Percentiles rank a stretch among this genome's conserved stretches.
phyloP scores from a whole-genome alignment of 2,888 invertebrate genomes.

The Macaria notata region DNA sequence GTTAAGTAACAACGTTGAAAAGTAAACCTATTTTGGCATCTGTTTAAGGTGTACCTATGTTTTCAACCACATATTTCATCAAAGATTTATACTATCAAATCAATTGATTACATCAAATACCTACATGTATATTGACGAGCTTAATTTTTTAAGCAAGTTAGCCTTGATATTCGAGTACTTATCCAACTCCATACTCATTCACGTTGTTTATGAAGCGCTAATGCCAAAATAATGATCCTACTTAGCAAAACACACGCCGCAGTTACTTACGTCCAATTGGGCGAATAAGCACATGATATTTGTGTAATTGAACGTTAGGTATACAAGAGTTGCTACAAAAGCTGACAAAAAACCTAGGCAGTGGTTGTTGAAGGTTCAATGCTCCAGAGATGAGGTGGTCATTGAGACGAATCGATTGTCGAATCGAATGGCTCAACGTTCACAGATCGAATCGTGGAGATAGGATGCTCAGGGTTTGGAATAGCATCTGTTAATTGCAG shows the following conservation, averaged over 20 bases:
- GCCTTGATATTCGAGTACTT: no score
- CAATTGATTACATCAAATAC: no score
- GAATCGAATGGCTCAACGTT: slow-evolving; percentile 61
- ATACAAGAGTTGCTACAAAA: slow-evolving; percentile 24
- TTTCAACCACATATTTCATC: no score
- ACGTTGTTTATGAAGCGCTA: slow-evolving; percentile 1
- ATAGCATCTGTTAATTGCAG: slow-evolving; percentile 26
- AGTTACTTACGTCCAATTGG: slow-evolving; percentile 24
- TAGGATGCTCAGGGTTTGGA: slow-evolving; percentile 28
- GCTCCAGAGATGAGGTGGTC: slow-evolving; percentile 34
- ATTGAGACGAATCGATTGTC: slow-evolving; percentile 67
- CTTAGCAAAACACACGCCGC: slow-evolving; percentile 14
- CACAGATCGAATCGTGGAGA: slow-evolving; percentile 53
- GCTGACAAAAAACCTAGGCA: slow-evolving; percentile 39
- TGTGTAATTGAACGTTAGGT: slow-evolving; percentile 31
- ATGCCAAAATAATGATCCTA: slow-evolving; percentile 13
- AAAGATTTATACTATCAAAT: no score
- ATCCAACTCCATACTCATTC: background rate
- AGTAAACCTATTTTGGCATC: no score
- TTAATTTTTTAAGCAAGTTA: no score
- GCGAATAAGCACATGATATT: slow-evolving; percentile 33
- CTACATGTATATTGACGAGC: no score
- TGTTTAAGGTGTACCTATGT: no score
- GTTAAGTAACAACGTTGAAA: no score
- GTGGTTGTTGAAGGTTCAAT: slow-evolving; percentile 29